Evolutionary conservation across 1,140 invertebrate genomes (phyloP).

Genomic region (Brachionus angularis): DNA sequence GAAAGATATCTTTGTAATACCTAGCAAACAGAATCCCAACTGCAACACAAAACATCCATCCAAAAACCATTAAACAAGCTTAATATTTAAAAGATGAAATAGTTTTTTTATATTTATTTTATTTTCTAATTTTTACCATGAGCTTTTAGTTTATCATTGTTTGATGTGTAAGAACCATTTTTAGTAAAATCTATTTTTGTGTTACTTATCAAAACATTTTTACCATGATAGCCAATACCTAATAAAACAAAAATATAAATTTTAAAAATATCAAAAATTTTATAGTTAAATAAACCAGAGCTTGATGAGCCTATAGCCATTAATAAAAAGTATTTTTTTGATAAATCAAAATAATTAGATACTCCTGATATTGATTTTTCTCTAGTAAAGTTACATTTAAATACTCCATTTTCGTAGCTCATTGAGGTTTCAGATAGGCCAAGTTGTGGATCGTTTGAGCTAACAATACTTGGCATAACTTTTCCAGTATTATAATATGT

Average conservation of each 20-base stretch:
- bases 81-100: neutral
- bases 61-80: slow-evolving; percentile 39
- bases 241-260: too few species aligned
- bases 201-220: neutral
- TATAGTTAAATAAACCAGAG: too few species aligned
- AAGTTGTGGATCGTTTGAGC: neutral
- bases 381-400: neutral
- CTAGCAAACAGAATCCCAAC: slow-evolving; percentile 12
- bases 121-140: neutral
- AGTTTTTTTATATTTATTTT: neutral
- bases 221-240: neutral
- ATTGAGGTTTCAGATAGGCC: neutral
- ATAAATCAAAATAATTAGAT: neutral
- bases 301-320: neutral
- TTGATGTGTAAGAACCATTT: neutral
- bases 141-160: slow-evolving; percentile 8
- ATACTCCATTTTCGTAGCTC: neutral
- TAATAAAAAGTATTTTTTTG: neutral
- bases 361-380: neutral
- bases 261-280: too few species aligned
- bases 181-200: neutral
- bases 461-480: neutral
- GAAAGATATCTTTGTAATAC: slow-evolving; percentile 10
- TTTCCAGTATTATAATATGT: neutral
- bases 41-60: slow-evolving; percentile 14